These are phyloP conservation scores for Pelobates cultripes DNA, from an alignment of 2,797 vertebrate genomes.

Conservation along the genomic window DNA sequence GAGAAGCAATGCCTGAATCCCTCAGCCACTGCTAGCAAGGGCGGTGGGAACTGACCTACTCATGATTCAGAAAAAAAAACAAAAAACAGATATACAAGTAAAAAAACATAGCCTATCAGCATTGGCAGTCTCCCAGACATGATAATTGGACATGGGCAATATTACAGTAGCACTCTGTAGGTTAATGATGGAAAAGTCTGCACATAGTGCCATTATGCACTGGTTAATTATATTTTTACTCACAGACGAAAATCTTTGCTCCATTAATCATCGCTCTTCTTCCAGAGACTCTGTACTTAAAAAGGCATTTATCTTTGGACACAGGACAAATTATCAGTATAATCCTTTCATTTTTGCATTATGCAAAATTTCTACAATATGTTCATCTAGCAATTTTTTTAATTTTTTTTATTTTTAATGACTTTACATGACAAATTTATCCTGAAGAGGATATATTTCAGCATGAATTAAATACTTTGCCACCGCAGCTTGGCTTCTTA, in stretches of 20 bases:
- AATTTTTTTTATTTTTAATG: too few species aligned
- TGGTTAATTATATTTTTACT: neutral
- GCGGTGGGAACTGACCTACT: too few species aligned
- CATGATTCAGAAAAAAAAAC: too few species aligned
- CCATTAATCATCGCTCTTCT: neutral
- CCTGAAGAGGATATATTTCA: slow-evolving; percentile 29
- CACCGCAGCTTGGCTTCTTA: slow-evolving; percentile 12
- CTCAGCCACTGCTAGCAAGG: too few species aligned
- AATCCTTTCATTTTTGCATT: slow-evolving; percentile 26
- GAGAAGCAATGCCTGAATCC: too few species aligned
- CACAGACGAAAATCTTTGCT: neutral
- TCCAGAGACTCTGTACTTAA: slow-evolving; percentile 10
- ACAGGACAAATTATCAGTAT: slow-evolving; percentile 22
- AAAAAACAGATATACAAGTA: too few species aligned
- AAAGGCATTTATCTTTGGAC: slow-evolving; percentile 19
- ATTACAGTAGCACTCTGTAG: neutral
- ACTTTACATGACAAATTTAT: slow-evolving; percentile 26
- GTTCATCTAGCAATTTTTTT: slow-evolving; percentile 13
- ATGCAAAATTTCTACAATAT: slow-evolving; percentile 13
- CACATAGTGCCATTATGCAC: neutral
- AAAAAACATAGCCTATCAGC: too few species aligned
- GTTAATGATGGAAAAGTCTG: neutral
- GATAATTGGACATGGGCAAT: too few species aligned
- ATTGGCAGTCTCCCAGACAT: too few species aligned
- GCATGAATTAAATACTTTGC: slow-evolving; percentile 16